Evolutionary conservation across 2,888 invertebrate species (phyloP).

Genomic region (Microctonus aethiopoides): DNA sequence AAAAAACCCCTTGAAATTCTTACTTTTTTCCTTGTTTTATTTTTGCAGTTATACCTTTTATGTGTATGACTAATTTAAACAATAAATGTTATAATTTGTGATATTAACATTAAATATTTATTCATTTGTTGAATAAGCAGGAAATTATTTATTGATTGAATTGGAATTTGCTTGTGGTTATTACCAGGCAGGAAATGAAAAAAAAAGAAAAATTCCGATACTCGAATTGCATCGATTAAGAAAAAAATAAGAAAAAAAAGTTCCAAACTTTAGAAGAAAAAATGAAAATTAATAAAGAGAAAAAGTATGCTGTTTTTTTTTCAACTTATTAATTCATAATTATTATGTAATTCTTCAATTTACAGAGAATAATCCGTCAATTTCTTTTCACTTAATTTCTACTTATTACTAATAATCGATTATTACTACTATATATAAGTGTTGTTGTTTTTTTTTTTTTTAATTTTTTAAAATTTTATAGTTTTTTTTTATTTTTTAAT

Average conservation of each 20-base stretch:
- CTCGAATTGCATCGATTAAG: not conserved
- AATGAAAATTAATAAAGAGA: not conserved
- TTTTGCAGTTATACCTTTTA: conserved; percentile 58
- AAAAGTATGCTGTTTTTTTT: not conserved
- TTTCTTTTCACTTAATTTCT: conserved; percentile 29
- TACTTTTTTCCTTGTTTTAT: conserved; percentile 48
- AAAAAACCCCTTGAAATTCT: not conserved
- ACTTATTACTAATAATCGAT: conserved; percentile 43
- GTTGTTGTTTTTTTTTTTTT: conserved; percentile 51
- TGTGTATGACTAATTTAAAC: conserved; percentile 56
- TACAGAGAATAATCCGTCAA: conserved; percentile 46
- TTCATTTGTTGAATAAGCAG: not conserved
- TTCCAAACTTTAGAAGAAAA: not conserved
- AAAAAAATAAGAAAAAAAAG: conserved; percentile 24
- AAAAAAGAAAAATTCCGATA: not conserved
- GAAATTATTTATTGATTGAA: not conserved
- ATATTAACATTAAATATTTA: not conserved
- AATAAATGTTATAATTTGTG: conserved; percentile 52
- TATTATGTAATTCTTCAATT: conserved; percentile 28
- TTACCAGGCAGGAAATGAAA: not conserved
- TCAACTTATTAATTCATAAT: conserved; percentile 20
- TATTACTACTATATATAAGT: conserved; percentile 52
- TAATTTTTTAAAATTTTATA: conserved; percentile 45
- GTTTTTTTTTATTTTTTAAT: conserved; percentile 48
- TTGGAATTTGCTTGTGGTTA: no score